Evolutionary conservation across 1,140 invertebrate genomes (phyloP).

Genomic region (Bombus ignitus): DNA sequence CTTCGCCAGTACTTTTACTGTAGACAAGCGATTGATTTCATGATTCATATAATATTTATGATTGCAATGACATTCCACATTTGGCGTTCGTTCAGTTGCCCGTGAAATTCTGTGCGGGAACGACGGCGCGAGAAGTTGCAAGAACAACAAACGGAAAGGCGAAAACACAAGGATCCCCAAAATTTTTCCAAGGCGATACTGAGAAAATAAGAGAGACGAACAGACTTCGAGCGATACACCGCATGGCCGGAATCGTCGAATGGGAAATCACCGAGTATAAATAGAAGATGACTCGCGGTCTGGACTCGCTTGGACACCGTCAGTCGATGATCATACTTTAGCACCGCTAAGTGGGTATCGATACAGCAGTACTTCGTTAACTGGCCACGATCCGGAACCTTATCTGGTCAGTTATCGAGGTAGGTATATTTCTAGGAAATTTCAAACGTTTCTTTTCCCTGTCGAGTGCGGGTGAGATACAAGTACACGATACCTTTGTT

Average conservation of each 20-base stretch:
- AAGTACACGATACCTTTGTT: background rate
- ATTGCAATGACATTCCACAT: background rate
- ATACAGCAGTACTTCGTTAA: background rate
- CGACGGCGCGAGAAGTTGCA: background rate
- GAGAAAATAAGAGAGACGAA: conserved; percentile 43
- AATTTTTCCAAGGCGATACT: conserved; percentile 42
- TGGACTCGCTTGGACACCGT: conserved; percentile 60
- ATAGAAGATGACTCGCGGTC: conserved; percentile 74
- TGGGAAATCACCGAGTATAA: conserved; percentile 73
- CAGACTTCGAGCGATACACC: conserved; percentile 32
- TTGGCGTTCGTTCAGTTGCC: background rate
- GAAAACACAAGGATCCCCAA: conserved; percentile 3
- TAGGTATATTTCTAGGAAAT: background rate
- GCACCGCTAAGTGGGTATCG: conserved; percentile 28
- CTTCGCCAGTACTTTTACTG: background rate
- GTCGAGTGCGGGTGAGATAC: background rate
- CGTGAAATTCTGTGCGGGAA: background rate
- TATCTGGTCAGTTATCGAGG: background rate
- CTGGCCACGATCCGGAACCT: no score
- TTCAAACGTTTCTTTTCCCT: background rate
- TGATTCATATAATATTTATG: background rate
- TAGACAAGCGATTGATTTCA: background rate
- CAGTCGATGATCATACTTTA: conserved; percentile 58
- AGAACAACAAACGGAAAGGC: conserved; percentile 7
- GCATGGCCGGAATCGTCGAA: conserved; percentile 58